Percentiles rank a stretch among this genome's conserved stretches.
Conservation (phyloP, 2,113 vertebrate species). For the Lipotes vexillifer region DNA sequence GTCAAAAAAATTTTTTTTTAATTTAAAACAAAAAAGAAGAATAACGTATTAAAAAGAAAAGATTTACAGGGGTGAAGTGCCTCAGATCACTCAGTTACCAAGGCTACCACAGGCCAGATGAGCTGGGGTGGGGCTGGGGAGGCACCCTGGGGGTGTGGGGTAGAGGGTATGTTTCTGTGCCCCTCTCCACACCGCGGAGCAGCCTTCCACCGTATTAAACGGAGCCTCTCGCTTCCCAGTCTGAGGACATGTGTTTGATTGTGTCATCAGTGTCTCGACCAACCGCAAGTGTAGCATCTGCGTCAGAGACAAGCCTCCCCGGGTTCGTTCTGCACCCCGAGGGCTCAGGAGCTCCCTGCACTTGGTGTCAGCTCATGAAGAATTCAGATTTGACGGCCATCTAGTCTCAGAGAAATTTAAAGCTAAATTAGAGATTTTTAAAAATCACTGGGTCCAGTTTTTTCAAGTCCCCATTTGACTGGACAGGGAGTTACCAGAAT, state of each 20-base stretch:
- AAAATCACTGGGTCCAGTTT: background rate
- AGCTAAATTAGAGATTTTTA: background rate
- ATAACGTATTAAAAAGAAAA: too few species aligned
- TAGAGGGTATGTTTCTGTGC: background rate
- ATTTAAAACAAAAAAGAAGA: too few species aligned
- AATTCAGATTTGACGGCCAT: background rate
- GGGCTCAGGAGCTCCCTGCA: rapidly evolving
- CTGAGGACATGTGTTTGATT: background rate
- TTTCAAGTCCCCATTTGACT: background rate
- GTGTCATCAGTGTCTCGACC: background rate
- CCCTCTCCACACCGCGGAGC: rapidly evolving
- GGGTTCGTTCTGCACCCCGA: background rate
- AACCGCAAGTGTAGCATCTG: background rate
- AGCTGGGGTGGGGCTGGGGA: too few species aligned
- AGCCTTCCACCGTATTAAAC: rapidly evolving
- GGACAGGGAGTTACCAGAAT: background rate
- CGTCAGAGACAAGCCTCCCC: background rate
- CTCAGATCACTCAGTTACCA: background rate
- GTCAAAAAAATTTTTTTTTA: too few species aligned
- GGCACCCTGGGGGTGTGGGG: background rate
- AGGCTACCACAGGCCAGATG: background rate
- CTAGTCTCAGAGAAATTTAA: background rate
- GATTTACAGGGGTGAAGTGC: too few species aligned
- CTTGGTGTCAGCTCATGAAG: too few species aligned
- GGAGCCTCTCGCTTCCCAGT: background rate